Percentiles rank a stretch among this genome's conserved stretches.
These are phyloP conservation scores for Neosalanx taihuensis DNA, from an alignment of 2,797 vertebrate species.

Conservation along the genomic window DNA sequence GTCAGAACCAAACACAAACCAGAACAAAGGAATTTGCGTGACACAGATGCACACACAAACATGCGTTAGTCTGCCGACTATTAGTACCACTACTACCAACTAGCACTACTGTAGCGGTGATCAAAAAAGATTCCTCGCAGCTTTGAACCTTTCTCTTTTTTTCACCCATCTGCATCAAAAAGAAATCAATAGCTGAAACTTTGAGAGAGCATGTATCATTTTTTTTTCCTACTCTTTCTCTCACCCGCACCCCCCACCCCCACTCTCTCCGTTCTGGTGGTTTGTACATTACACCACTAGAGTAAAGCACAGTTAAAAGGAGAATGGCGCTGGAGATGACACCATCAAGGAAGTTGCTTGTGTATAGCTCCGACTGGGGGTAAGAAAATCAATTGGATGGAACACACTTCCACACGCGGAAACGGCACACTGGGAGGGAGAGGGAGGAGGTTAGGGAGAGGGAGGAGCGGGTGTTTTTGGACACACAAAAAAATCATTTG, in stretches of 20 bases:
- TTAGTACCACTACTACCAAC: constrained; percentile 50
- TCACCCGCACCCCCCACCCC: constrained; percentile 18
- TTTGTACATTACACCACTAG: constrained; percentile 67
- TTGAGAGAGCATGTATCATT: constrained; percentile 63
- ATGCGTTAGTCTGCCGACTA: constrained; percentile 34
- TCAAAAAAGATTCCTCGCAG: constrained; percentile 64
- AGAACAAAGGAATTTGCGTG: constrained; percentile 55
- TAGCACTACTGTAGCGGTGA: constrained; percentile 58
- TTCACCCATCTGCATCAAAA: constrained; percentile 70
- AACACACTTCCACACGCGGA: constrained; percentile 63
- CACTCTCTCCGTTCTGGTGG: constrained; percentile 36
- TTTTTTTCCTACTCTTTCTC: constrained; percentile 46
- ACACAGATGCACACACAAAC: constrained; percentile 11
- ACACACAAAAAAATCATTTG: constrained; percentile 68
- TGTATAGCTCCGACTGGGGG: constrained; percentile 63
- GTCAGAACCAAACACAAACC: constrained; percentile 32
- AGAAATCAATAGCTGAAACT: constrained; percentile 76
- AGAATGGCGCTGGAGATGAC: constrained; percentile 72
- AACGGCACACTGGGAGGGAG: constrained; percentile 66
- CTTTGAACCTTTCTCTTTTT: constrained; percentile 67
- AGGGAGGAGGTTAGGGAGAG: constrained; percentile 41
- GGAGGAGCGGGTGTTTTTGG: constrained; percentile 51
- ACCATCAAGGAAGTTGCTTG: constrained; percentile 62
- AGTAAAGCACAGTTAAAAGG: constrained; percentile 75
- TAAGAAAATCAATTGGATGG: constrained; percentile 72